phyloP scores from a whole-genome alignment of 2,888 invertebrate genomes.

The Muschampia plurimacula region DNA sequence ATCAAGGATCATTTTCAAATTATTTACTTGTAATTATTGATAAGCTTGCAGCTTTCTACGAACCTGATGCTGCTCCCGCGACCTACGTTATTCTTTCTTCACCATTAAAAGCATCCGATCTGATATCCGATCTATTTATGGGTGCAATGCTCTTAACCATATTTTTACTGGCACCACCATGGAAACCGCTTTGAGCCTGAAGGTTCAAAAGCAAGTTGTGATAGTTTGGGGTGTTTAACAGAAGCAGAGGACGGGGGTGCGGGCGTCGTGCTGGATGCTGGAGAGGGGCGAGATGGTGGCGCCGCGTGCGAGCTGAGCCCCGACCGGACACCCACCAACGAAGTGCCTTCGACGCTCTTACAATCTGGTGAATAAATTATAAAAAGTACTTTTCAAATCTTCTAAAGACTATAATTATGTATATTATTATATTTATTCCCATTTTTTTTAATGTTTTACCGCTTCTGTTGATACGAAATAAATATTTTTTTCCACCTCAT shows the following conservation, averaged over 20 bases:
- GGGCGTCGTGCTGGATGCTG: constrained; percentile 73
- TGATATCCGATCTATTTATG: not conserved
- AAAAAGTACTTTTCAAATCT: no score
- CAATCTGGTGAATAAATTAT: constrained; percentile 67
- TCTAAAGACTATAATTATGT: no score
- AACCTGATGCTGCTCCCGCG: not conserved
- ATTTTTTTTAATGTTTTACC: no score
- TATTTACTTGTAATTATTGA: not conserved
- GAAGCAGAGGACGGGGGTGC: constrained; percentile 81
- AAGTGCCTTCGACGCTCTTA: constrained; percentile 80
- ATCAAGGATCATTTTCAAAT: not conserved
- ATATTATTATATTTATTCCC: no score
- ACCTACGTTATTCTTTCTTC: not conserved
- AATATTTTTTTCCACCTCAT: not conserved
- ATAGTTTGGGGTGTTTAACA: constrained; percentile 51
- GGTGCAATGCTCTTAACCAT: not conserved
- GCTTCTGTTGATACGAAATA: no score
- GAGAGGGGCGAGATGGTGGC: constrained; percentile 73
- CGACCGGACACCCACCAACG: constrained; percentile 84
- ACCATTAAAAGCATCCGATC: not conserved
- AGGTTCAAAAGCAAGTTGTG: not conserved
- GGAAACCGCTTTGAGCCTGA: not conserved
- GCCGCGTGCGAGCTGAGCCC: constrained; percentile 80
- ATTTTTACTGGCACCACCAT: not conserved
- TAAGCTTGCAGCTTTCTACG: not conserved